Base-by-base conservation (phyloP, 1,140 invertebrate species). In the Ditylenchus dipsaci region DNA sequence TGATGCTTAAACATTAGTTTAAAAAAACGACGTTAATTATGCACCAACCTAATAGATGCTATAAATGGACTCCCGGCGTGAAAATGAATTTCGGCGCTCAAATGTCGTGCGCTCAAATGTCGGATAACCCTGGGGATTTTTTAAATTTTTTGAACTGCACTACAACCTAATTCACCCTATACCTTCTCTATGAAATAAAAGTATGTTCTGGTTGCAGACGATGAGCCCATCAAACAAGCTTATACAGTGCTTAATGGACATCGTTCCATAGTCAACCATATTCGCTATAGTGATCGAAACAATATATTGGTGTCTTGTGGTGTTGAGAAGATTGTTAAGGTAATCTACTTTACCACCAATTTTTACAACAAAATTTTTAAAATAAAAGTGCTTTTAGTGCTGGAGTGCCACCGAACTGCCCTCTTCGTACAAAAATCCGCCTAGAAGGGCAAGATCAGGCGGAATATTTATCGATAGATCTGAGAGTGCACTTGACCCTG, bases 221-320 rank as follows among this genome's bases (percentile, higher is more conserved):
- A 38, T 38, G 49, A 53, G 23, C n/a, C 49, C n/a, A 53, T 53
- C 3, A 26, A 87, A 69, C 85, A 87, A 47, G 88, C 91, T 1
- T 91, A 93, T 74, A 87, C 93, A 79, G 88, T 94, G 15, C 82
- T 96, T 1, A 88, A 88, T 71, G 92, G 92, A 0, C 93, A 96
- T 84, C 87, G 93, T 65, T 95, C 92, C 0, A 95, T 96, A 73
- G 92, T 95, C 0, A 96, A 95, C 85, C 92, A 96, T 87, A 92
- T 95, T 45, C 87, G 92, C 7, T 96, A 91, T 79, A 93, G 93
- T 84, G 87, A 87, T 43, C 85, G 89, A 23, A 91, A 90, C 81
- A 90, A 90, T 78, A 84, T 94, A 1, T 87, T 95, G 42, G 91
- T 92, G 1, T 94, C 93, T 0, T 95, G 92, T 0, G 93, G 93